Conservation (phyloP, 2,113 vertebrate genomes). For the Peucedramus taeniatus region DNA sequence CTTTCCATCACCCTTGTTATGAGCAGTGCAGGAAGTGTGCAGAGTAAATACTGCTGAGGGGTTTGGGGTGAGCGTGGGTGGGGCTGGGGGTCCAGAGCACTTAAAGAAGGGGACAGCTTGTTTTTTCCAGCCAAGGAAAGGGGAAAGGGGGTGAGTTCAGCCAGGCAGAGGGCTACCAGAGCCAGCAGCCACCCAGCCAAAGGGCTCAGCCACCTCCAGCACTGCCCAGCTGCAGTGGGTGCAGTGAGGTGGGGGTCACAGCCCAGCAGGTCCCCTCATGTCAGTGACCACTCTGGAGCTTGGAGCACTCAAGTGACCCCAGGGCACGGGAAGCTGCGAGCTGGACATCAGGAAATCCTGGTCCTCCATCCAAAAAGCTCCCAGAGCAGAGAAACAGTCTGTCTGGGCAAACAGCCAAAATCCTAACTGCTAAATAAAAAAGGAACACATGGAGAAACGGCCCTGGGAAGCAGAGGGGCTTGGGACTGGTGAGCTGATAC, state of each 20-base stretch:
- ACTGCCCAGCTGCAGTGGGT: not conserved
- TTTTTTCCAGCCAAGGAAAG: not conserved
- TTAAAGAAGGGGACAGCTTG: not conserved
- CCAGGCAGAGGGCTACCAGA: not conserved
- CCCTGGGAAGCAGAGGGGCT: not conserved
- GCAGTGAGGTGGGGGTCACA: accelerated
- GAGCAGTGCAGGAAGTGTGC: not conserved
- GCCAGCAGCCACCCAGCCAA: not conserved
- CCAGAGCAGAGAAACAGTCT: not conserved
- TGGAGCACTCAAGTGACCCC: not conserved
- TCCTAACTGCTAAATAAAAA: not conserved
- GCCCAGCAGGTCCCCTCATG: not conserved
- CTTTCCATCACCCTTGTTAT: not conserved
- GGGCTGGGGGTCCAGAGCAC: not conserved
- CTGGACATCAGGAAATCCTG: conserved; percentile 36
- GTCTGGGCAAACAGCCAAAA: not conserved
- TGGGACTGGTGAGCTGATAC: not conserved
- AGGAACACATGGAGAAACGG: not conserved
- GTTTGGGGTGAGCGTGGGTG: not conserved
- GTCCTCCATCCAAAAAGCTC: not conserved
- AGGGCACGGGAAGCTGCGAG: not conserved
- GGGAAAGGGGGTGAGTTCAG: not conserved
- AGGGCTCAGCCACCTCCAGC: not conserved
- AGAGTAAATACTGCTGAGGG: not conserved
- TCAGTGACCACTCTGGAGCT: accelerated